These are phyloP conservation scores for Campopleginae sp. DNA, from an alignment of 2,888 invertebrate species.

Conservation along the genomic window DNA sequence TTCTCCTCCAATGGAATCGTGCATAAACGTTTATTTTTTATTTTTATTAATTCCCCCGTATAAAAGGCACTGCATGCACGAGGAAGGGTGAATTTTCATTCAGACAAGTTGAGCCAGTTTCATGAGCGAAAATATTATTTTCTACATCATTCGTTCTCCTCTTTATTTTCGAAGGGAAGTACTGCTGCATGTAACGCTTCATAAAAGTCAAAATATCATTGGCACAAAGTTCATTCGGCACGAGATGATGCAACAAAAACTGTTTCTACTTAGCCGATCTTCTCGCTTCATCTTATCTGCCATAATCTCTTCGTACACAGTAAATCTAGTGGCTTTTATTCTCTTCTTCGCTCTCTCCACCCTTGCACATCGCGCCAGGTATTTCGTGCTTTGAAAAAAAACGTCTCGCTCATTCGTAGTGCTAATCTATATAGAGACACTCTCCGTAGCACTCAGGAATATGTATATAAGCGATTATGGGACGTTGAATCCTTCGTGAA, in stretches of 20 bases:
- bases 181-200: not conserved
- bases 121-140: not conserved
- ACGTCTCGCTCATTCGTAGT: not conserved
- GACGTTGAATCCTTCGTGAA: conserved; percentile 13
- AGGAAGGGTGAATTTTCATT: not conserved
- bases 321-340: conserved; percentile 1
- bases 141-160: not conserved
- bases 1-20: not conserved
- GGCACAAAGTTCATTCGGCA: not conserved
- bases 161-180: not conserved
- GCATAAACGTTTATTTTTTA: not conserved
- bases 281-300: not conserved
- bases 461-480: conserved; percentile 24
- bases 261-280: not conserved
- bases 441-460: conserved; percentile 7
- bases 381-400: conserved; percentile 7
- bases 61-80: not conserved
- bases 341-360: not conserved
- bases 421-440: conserved; percentile 28
- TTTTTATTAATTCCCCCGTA: not conserved
- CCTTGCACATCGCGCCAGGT: not conserved
- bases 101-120: not conserved
- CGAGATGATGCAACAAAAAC: not conserved
- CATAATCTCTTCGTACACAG: conserved; percentile 1
- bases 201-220: not conserved